Conservation (phyloP, 1,140 invertebrate species). For the Pemphigus obesinymphae region DNA sequence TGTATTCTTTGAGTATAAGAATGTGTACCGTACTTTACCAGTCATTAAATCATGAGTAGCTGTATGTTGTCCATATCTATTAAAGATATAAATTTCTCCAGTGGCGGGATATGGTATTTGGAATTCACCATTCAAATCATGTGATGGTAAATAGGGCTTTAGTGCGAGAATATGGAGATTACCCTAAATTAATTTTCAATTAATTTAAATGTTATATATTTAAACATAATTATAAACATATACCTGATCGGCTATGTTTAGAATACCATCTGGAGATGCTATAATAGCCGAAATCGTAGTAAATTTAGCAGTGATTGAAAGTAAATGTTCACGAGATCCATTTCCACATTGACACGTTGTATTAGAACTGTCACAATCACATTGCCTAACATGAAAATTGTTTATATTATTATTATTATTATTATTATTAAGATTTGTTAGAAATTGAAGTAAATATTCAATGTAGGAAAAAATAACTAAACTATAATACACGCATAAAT, state of each 20-base stretch:
- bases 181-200: conserved; percentile 51
- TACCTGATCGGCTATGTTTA: conserved; percentile 92
- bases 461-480: too few species aligned
- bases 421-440: too few species aligned
- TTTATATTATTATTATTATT: not conserved
- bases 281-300: conserved; percentile 87
- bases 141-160: conserved; percentile 80
- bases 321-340: conserved; percentile 51
- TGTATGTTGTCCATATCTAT: conserved; percentile 89
- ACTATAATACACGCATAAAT: not conserved
- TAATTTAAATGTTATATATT: not conserved
- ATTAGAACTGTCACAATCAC: conserved; percentile 49
- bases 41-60: conserved; percentile 89
- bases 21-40: conserved; percentile 86
- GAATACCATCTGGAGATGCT: conserved; percentile 86
- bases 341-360: conserved; percentile 47
- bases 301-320: conserved; percentile 85
- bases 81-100: conserved; percentile 91
- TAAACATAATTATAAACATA: conserved; percentile 42
- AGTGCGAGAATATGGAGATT: conserved; percentile 82
- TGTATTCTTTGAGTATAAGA: conserved; percentile 94
- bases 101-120: conserved; percentile 85
- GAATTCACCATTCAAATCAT: conserved; percentile 86
- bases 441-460: too few species aligned
- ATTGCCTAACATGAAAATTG: conserved; percentile 27